Conservation (phyloP, 2,113 vertebrate genomes). For the Nematolebias whitei region DNA sequence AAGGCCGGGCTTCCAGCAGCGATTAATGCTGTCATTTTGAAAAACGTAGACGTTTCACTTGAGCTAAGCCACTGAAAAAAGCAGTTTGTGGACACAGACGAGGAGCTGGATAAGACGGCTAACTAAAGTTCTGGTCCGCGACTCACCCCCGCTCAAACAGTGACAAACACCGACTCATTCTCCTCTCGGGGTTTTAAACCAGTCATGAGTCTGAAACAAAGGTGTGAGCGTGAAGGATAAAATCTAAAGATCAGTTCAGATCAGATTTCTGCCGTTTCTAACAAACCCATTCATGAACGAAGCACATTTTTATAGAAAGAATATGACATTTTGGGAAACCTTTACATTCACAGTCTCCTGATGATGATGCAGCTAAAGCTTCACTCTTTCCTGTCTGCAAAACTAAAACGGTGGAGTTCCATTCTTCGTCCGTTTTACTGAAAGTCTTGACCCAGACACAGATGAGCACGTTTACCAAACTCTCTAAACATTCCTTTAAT, state of each 20-base stretch:
- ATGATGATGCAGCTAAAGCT: conserved; percentile 1
- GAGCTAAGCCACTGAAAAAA: conserved; percentile 64
- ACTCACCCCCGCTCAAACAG: neutral
- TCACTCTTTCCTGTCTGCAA: too few species aligned
- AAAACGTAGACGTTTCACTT: conserved; percentile 39
- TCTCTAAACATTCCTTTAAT: conserved; percentile 1
- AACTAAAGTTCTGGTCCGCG: conserved; percentile 36
- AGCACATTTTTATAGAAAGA: neutral
- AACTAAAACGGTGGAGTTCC: neutral
- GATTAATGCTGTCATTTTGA: conserved; percentile 12
- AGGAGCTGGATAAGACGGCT: conserved; percentile 16
- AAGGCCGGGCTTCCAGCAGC: conserved; percentile 28
- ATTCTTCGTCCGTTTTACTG: neutral
- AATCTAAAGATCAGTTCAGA: too few species aligned
- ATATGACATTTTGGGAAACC: neutral
- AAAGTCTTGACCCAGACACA: neutral
- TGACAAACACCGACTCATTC: neutral
- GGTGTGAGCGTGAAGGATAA: neutral
- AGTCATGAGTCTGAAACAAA: conserved; percentile 6
- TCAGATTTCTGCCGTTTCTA: too few species aligned
- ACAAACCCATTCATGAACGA: conserved; percentile 7
- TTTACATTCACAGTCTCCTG: neutral
- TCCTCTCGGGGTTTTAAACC: conserved; percentile 8
- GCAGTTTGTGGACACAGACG: conserved; percentile 40
- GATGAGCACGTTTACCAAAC: neutral